Percentiles rank a stretch among this genome's conserved stretches.
phyloP scores from a whole-genome alignment of 2,888 invertebrate species.

The Pheosia gnoma region DNA sequence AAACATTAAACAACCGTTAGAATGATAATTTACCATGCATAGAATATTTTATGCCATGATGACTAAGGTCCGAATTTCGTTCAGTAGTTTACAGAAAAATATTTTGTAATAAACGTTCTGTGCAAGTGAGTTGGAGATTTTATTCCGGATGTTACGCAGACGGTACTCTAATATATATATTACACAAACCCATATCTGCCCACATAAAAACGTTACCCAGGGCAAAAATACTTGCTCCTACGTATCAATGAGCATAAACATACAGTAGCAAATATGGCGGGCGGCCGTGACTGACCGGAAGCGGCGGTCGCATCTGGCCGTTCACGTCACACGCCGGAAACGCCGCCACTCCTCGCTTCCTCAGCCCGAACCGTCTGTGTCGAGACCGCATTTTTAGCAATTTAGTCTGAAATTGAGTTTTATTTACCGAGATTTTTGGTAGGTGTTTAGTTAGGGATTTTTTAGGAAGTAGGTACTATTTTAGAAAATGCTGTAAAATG shows the following conservation, averaged over 20 bases:
- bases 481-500: too few species aligned
- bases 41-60: too few species aligned
- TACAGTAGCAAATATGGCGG: conserved; percentile 33
- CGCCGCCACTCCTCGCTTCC: conserved; percentile 48
- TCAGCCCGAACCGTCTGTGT: conserved; percentile 25
- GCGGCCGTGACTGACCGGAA: conserved; percentile 52
- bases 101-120: too few species aligned
- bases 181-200: not conserved
- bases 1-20: too few species aligned
- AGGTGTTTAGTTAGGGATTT: too few species aligned
- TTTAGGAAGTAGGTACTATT: too few species aligned
- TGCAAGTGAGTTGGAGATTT: not conserved
- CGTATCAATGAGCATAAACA: conserved; percentile 19
- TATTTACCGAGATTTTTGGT: not conserved
- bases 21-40: too few species aligned
- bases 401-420: conserved; percentile 16
- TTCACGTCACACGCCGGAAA: conserved; percentile 59
- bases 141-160: not conserved
- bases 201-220: not conserved
- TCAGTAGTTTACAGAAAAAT: too few species aligned
- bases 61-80: too few species aligned
- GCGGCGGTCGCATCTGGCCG: conserved; percentile 61
- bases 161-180: not conserved
- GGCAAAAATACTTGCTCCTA: conserved; percentile 10
- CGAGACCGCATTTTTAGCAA: conserved; percentile 29